Conservation (phyloP, 2,797 vertebrate genomes). For the Hydrocynus forskahlii region DNA sequence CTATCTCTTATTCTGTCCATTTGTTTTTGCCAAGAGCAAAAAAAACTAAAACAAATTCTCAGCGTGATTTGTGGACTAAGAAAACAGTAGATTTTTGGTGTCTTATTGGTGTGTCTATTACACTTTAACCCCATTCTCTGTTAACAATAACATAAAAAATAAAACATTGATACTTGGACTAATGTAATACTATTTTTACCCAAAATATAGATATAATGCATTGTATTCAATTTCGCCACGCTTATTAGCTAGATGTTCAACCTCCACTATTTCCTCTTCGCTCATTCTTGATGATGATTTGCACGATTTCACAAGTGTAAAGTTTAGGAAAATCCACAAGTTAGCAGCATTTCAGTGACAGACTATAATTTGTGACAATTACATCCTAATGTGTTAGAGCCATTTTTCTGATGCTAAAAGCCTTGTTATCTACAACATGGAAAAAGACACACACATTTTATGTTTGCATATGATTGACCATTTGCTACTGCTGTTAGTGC, state of each 20-base stretch:
- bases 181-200: neutral
- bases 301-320: neutral
- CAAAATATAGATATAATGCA: neutral
- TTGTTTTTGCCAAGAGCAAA: too few relatives aligned
- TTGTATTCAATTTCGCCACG: too few relatives aligned
- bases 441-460: conserved; percentile 17
- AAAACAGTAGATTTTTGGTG: neutral
- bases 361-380: conserved; percentile 38
- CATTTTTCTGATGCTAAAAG: conserved; percentile 26
- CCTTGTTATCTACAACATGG: conserved; percentile 40
- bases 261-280: neutral
- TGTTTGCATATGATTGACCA: conserved; percentile 42
- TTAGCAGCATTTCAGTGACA: conserved; percentile 4
- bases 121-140: neutral
- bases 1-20: too few relatives aligned
- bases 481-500: conserved; percentile 49
- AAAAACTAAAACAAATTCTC: too few relatives aligned
- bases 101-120: neutral
- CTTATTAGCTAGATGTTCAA: conserved; percentile 4
- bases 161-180: neutral
- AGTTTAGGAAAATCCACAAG: conserved; percentile 21
- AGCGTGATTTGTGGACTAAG: too few relatives aligned
- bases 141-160: neutral
- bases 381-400: conserved; percentile 5
- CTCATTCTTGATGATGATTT: neutral